These are phyloP conservation scores for Nothocercus nigrocapillus DNA, from an alignment of 2,113 vertebrate genomes.

Conservation along the genomic window DNA sequence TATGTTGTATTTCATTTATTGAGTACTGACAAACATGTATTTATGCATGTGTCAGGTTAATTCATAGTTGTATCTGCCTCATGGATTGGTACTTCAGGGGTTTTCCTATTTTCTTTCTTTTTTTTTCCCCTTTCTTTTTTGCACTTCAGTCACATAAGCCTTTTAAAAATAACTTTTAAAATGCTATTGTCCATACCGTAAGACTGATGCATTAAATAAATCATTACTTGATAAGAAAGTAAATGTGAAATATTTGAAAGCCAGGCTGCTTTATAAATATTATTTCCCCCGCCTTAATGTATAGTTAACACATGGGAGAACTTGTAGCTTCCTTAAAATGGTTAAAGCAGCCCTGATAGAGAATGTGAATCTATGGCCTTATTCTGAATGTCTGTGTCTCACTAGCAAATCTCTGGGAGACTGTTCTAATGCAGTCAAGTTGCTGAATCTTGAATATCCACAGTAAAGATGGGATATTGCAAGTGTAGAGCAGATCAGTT, in stretches of 20 bases:
- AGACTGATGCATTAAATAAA: neutral
- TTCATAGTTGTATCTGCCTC: neutral
- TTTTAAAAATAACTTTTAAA: neutral
- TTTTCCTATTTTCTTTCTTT: neutral
- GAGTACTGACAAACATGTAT: neutral
- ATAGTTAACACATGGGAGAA: neutral
- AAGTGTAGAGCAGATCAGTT: neutral
- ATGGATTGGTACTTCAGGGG: neutral
- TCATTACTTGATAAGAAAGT: neutral
- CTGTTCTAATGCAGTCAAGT: neutral
- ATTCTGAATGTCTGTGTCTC: neutral
- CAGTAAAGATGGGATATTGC: neutral
- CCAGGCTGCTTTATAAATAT: neutral
- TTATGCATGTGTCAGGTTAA: neutral
- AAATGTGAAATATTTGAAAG: neutral
- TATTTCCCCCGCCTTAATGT: neutral
- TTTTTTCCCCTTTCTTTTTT: too few relatives aligned
- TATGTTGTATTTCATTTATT: neutral
- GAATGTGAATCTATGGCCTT: neutral
- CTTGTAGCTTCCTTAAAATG: neutral
- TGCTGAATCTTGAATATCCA: neutral
- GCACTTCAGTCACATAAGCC: neutral
- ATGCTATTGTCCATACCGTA: neutral
- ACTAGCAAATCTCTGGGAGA: accelerated
- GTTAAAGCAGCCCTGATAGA: neutral